Base-by-base conservation (phyloP, 2,888 invertebrate species). In the Noctua fimbriata region DNA sequence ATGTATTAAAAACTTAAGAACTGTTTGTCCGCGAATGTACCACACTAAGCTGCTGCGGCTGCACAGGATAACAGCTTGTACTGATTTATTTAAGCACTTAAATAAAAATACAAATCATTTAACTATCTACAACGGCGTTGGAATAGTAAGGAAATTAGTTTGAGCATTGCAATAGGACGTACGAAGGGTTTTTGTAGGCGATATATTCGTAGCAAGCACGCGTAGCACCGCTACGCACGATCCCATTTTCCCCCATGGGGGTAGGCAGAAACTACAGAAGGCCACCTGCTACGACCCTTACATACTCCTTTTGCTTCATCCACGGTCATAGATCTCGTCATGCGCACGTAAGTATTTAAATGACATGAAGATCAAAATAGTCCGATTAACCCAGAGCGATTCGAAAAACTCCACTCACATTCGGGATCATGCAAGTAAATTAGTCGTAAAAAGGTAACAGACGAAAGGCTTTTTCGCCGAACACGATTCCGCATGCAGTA, bases 1-100 rank as follows among this genome's bases (percentile, higher is more conserved):
- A 82, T 63, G 66, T 79, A 47, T 78, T 73, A 72, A 84, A 83
- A 84, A 74, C 78, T 78, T 76, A 74, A 84, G 78, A 71, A 65
- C 28, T 55, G 72, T 74, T 73, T 87, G 70, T 76, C 81, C 55
- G 21, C 78, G 63, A 81, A 69, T 69, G n/a, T 65, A 77, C 77
- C 63, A 21, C 47, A 83, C 10, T 83, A 65, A 81, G 87, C 65
- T 78, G 16, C 28, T 77, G 75, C 36, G 76, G 69, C 77, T 78
- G 74, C 69, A 65, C 28, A 44, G 73, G 74, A 87, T 72, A 81
- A 81, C 69, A 78, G 60, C 75, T 78, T 74, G 73, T 44, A 69
- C 60, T 74, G 73, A 84, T 84, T 87, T 84, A 87, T 81, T 75
- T 65, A 73, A 58, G 9, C 16, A 60, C 24, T 84, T 16, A 24